Percentiles rank a stretch among this genome's conserved stretches.
phyloP scores from a whole-genome alignment of 2,888 invertebrate genomes.

The Polydrusus cervinus region DNA sequence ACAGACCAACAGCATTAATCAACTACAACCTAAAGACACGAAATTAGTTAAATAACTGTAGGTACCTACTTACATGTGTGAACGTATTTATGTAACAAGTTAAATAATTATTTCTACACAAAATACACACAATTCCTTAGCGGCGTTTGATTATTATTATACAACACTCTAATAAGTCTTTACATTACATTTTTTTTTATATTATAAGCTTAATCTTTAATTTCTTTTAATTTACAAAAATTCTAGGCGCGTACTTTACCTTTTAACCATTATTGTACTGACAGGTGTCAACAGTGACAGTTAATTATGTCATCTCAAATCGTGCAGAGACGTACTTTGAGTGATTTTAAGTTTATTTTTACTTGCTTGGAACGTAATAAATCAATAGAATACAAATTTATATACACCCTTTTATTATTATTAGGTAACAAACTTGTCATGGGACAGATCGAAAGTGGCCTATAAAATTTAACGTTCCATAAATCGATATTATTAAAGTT shows the following conservation, averaged over 20 bases:
- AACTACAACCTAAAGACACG: conserved; percentile 10
- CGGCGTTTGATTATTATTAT: conserved; percentile 10
- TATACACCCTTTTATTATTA: too few species aligned
- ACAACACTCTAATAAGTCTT: neutral
- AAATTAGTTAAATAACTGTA: conserved; percentile 47
- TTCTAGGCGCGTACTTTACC: conserved; percentile 45
- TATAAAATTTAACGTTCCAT: too few species aligned
- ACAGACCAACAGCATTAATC: conserved; percentile 6
- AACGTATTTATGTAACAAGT: conserved; percentile 45
- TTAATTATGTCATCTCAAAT: neutral
- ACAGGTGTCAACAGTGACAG: conserved; percentile 14
- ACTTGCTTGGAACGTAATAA: too few species aligned
- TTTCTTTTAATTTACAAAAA: conserved; percentile 40
- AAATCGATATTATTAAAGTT: too few species aligned
- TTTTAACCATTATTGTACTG: conserved; percentile 24
- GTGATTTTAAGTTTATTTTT: too few species aligned
- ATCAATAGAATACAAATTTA: too few species aligned
- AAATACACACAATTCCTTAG: conserved; percentile 21
- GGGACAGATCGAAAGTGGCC: neutral
- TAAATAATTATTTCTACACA: conserved; percentile 13
- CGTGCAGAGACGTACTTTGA: conserved; percentile 3
- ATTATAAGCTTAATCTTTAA: conserved; percentile 11
- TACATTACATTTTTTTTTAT: neutral
- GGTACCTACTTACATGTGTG: conserved; percentile 50
- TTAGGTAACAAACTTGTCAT: too few species aligned